Conservation (phyloP, 2,113 vertebrate genomes). For the Rhinolophus ferrumequinum region DNA sequence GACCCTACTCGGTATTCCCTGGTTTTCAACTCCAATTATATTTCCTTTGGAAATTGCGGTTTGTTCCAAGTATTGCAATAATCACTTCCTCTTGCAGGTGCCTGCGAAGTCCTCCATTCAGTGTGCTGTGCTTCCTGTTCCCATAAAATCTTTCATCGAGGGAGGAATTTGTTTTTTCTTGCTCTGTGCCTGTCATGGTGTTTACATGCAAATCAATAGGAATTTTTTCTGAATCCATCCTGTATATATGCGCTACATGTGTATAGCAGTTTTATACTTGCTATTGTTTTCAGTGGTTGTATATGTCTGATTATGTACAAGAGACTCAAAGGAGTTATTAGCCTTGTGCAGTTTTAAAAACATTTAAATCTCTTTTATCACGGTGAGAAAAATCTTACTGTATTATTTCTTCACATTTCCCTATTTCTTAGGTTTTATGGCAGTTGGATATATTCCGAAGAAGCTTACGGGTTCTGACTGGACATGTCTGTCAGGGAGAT, state of each 20-base stretch:
- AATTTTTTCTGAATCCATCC: not conserved
- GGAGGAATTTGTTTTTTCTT: not conserved
- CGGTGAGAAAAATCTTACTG: not conserved
- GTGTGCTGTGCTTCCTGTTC: not conserved
- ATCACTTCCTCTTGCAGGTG: slow-evolving; percentile 42
- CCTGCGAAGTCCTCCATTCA: not conserved
- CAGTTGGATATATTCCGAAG: slow-evolving; percentile 98
- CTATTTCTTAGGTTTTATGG: slow-evolving; percentile 93
- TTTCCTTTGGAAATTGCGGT: slow-evolving; percentile 36
- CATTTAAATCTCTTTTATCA: not conserved
- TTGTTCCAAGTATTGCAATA: not conserved
- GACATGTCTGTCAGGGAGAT: slow-evolving; percentile 95
- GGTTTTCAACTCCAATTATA: slow-evolving; percentile 20
- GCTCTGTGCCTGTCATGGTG: not conserved
- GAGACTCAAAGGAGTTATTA: not conserved
- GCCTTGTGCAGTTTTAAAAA: not conserved
- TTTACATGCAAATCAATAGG: not conserved
- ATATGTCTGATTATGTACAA: not conserved
- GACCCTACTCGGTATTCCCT: not conserved
- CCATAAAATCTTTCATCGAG: not conserved
- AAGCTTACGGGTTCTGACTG: slow-evolving; percentile 94
- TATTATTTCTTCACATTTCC: not conserved
- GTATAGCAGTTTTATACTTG: not conserved
- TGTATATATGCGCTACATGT: not conserved
- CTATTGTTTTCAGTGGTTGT: not conserved